A percentile compares a stretch with the other conserved stretches of the same genome.
These are phyloP conservation scores for Ormyrus rosae DNA, from an alignment of 2,888 invertebrate genomes.

Conservation along the genomic window DNA sequence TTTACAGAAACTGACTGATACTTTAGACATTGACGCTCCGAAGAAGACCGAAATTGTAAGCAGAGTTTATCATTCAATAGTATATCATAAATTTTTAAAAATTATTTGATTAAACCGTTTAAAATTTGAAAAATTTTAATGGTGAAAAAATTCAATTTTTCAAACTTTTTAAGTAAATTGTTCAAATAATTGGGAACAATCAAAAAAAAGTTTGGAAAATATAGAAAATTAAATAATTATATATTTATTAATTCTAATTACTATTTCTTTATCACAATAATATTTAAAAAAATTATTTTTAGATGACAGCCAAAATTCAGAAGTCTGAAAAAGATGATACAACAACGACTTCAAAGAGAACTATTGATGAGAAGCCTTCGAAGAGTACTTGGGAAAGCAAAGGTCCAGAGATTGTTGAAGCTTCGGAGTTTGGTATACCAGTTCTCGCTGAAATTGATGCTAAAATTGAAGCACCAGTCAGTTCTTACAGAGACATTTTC, in stretches of 20 bases:
- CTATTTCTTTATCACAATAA: neutral
- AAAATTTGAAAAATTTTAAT: no score
- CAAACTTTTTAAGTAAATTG: neutral
- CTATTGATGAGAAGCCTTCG: slow-evolving; percentile 24
- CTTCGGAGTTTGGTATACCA: slow-evolving; percentile 55
- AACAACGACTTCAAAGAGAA: slow-evolving; percentile 9
- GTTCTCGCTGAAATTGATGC: slow-evolving; percentile 54
- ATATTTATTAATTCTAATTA: no score
- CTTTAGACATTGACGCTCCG: slow-evolving; percentile 45
- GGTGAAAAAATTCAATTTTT: no score
- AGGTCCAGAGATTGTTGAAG: slow-evolving; percentile 42
- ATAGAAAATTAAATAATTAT: no score
- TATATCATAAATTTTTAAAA: no score
- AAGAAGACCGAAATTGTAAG: slow-evolving; percentile 48
- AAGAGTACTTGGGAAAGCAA: slow-evolving; percentile 41
- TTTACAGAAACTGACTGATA: slow-evolving; percentile 25
- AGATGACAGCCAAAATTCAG: slow-evolving; percentile 10
- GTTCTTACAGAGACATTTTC: slow-evolving; percentile 52
- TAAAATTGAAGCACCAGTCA: slow-evolving; percentile 44
- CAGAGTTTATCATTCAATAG: neutral
- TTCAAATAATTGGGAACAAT: neutral
- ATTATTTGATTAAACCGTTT: no score
- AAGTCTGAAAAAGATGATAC: slow-evolving; percentile 14
- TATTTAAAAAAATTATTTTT: neutral
- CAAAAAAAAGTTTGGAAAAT: no score